Evolutionary conservation across 2,113 vertebrate genomes (phyloP).

Genomic region (Emydura subglobosa): DNA sequence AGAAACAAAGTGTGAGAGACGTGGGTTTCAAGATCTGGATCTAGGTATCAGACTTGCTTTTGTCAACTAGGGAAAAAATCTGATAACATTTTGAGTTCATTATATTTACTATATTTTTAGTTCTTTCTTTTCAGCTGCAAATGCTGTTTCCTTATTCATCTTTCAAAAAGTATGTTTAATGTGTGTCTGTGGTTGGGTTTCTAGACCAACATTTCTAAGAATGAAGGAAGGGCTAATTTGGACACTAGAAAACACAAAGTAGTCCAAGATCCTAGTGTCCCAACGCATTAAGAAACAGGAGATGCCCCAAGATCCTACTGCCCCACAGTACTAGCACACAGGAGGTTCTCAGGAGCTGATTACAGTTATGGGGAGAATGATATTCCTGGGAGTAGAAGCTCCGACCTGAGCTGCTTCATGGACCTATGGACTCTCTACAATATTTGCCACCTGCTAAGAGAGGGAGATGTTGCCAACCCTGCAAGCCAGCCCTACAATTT

Average conservation of each 20-base stretch:
- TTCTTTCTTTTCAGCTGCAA: background rate
- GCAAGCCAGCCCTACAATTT: background rate
- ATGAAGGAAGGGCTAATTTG: background rate
- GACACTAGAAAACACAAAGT: background rate
- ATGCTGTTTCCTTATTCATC: background rate
- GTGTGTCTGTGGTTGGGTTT: background rate
- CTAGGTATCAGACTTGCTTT: background rate
- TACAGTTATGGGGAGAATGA: background rate
- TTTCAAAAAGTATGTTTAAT: too few relatives aligned
- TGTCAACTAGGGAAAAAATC: background rate
- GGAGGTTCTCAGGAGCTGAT: background rate
- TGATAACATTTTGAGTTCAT: background rate
- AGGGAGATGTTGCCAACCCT: background rate
- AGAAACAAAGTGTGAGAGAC: background rate
- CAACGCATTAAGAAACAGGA: background rate
- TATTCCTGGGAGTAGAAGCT: background rate
- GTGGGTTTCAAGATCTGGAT: background rate
- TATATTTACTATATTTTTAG: background rate
- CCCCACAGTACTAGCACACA: background rate
- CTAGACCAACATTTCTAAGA: background rate
- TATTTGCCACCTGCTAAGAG: background rate
- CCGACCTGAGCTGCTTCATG: background rate
- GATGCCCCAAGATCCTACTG: background rate
- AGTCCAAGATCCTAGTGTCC: background rate
- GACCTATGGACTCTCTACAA: background rate